These are phyloP conservation scores for Hyperoodon ampullatus DNA, from an alignment of 2,113 vertebrate species.

Conservation along the genomic window DNA sequence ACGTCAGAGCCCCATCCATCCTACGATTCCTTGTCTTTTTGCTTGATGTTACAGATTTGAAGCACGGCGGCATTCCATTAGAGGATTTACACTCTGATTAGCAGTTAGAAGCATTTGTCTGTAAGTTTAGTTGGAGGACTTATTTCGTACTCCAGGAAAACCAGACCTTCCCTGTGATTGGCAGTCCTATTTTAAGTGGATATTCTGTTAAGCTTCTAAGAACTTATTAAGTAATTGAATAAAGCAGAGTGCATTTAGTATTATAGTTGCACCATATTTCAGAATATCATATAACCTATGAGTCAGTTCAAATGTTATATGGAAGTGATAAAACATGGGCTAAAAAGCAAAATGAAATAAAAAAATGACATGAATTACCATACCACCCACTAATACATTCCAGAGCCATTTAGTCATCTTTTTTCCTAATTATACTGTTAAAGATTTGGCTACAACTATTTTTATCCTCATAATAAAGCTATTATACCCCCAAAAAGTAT, in stretches of 20 bases:
- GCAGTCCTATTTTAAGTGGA: constrained; percentile 61
- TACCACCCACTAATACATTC: constrained; percentile 53
- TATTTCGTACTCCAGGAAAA: constrained; percentile 56
- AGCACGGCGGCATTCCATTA: not conserved
- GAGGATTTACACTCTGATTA: constrained; percentile 62
- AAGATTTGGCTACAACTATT: constrained; percentile 54
- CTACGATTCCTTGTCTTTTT: not conserved
- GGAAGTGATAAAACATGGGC: constrained; percentile 61
- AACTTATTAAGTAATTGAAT: constrained; percentile 75
- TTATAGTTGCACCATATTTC: constrained; percentile 61
- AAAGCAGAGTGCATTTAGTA: constrained; percentile 65
- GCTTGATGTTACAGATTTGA: constrained; percentile 26
- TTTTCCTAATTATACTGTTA: constrained; percentile 52
- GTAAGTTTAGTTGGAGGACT: constrained; percentile 35
- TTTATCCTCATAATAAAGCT: constrained; percentile 53
- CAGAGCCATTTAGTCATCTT: constrained; percentile 51
- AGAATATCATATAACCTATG: constrained; percentile 72
- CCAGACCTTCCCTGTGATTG: constrained; percentile 59
- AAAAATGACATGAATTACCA: constrained; percentile 31
- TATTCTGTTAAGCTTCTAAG: constrained; percentile 76
- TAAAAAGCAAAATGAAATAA: constrained; percentile 69
- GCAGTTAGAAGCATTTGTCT: constrained; percentile 61
- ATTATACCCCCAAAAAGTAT: constrained; percentile 49
- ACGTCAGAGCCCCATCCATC: not conserved
- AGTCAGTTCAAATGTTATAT: constrained; percentile 71